Evolutionary conservation across 2,888 invertebrate genomes (phyloP), one percentile per base, ranked within the genome.

Genomic region (Ditula angustiorana): DNA sequence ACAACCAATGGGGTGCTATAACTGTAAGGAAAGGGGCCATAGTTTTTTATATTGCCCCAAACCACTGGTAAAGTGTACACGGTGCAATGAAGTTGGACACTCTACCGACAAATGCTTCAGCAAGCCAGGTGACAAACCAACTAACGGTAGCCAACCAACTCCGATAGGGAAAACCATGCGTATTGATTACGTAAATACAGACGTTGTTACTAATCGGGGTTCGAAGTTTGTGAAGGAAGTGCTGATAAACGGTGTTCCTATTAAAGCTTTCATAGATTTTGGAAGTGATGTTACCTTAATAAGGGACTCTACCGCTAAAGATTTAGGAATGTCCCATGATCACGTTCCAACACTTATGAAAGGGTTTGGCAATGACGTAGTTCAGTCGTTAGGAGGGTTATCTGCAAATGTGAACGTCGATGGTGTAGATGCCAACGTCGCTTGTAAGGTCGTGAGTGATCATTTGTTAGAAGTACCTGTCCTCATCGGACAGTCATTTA

Each of bases 11-110:
- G 68, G 24, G n/a, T 72, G 72, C 37, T 72, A 35, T 44, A 72
- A 72, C 21, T 72, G 72, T 33, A 72, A 69, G 50, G 70, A 70
- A 30, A 64, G 35, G 33, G 72, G 70, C 0, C 72, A 72, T 50
- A 61, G 49, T n/a, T 71, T 49, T 8, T 19, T 49, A 3, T 28
- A 49, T 21, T 72, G 72, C 35, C 66, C 69, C 3, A 72, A 72
- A 23, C 69, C 72, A 2, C 35, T 72, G 11, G 5, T 67, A 2
- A 70, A 59, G 47, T 72, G 69, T 35, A 41, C 23, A 1, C 16
- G 35, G 0, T 72, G 72, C 23, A 37, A 55, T 19, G 66, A 61
- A 44, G 16, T 70, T 5, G 60, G 60, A 2, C 60, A 60, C 37
- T 5, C 23, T 2, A 21, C 49, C 4, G 58, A 59, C 1, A 35